Evolutionary conservation across 2,888 invertebrate species (phyloP).

Genomic region (Epicampocera succincta): DNA sequence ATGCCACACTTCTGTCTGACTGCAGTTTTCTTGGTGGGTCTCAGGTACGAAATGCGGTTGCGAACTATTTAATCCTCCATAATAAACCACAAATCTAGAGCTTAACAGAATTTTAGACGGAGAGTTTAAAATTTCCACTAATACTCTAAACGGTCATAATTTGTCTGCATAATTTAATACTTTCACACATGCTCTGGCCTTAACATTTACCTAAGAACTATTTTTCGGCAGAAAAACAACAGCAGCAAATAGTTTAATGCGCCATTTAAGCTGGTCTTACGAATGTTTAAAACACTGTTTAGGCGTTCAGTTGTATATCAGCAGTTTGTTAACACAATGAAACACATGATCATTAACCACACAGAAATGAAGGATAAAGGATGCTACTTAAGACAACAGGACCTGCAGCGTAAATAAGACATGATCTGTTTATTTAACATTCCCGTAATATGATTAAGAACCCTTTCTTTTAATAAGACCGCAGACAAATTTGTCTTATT

Average conservation of each 20-base stretch:
- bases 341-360: too few species aligned
- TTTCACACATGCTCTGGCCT: slow-evolving; percentile 2
- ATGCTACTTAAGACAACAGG: slow-evolving; percentile 33
- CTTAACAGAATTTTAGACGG: slow-evolving; percentile 27
- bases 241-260: slow-evolving; percentile 8
- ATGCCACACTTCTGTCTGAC: too few species aligned
- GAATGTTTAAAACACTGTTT: slow-evolving; percentile 5
- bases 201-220: neutral
- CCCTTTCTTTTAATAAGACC: slow-evolving; percentile 14
- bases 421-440: slow-evolving; percentile 9
- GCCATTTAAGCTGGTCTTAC: slow-evolving; percentile 30
- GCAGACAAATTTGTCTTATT: neutral
- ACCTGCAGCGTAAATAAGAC: neutral
- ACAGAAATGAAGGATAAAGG: neutral
- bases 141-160: neutral
- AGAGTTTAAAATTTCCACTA: slow-evolving; percentile 22
- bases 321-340: neutral
- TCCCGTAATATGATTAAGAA: neutral
- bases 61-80: neutral
- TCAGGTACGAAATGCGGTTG: slow-evolving; percentile 26
- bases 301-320: slow-evolving; percentile 11
- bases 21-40: slow-evolving; percentile 14
- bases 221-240: slow-evolving; percentile 1
- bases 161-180: neutral
- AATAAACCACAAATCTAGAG: slow-evolving; percentile 46